Evolutionary conservation across 2,888 invertebrate species (phyloP).

Genomic region (Athalia circularis): DNA sequence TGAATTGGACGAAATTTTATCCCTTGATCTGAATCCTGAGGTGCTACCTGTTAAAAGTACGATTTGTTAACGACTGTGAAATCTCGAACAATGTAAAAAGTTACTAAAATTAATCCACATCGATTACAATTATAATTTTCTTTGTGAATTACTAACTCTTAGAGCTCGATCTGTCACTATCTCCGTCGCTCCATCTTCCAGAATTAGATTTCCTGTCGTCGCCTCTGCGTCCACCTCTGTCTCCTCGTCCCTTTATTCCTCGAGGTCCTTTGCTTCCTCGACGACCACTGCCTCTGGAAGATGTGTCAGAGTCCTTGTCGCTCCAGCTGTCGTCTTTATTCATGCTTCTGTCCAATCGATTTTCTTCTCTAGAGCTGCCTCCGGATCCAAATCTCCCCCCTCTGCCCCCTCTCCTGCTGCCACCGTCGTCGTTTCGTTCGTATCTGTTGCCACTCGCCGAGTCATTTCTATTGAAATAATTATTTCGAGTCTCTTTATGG

Average conservation of each 20-base stretch:
- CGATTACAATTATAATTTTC: not conserved
- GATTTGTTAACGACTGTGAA: no score
- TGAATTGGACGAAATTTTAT: slow-evolving; percentile 7
- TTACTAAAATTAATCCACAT: not conserved
- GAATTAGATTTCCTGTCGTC: slow-evolving; percentile 6
- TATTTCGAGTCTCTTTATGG: slow-evolving; percentile 39
- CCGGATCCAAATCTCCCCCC: slow-evolving; percentile 46
- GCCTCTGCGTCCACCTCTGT: slow-evolving; percentile 25
- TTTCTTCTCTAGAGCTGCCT: slow-evolving; percentile 51
- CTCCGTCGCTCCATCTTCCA: slow-evolving; percentile 36
- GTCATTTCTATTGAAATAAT: slow-evolving; percentile 34
- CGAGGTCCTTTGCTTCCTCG: slow-evolving; percentile 50
- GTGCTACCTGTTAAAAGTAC: slow-evolving; percentile 20
- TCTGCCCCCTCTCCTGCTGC: slow-evolving; percentile 46
- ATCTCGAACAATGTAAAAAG: not conserved
- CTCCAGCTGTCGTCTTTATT: slow-evolving; percentile 50
- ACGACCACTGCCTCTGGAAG: slow-evolving; percentile 57
- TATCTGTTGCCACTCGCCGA: slow-evolving; percentile 40
- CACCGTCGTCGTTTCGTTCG: slow-evolving; percentile 38
- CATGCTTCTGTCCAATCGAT: slow-evolving; percentile 49
- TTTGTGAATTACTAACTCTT: slow-evolving; percentile 21
- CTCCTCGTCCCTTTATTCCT: slow-evolving; percentile 37
- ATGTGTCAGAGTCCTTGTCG: slow-evolving; percentile 66
- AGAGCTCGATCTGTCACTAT: slow-evolving; percentile 24
- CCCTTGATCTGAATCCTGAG: slow-evolving; percentile 40